A percentile compares a stretch with the other conserved stretches of the same genome.
Conservation (phyloP, 2,113 vertebrate species). For the Solenodon paradoxus region DNA sequence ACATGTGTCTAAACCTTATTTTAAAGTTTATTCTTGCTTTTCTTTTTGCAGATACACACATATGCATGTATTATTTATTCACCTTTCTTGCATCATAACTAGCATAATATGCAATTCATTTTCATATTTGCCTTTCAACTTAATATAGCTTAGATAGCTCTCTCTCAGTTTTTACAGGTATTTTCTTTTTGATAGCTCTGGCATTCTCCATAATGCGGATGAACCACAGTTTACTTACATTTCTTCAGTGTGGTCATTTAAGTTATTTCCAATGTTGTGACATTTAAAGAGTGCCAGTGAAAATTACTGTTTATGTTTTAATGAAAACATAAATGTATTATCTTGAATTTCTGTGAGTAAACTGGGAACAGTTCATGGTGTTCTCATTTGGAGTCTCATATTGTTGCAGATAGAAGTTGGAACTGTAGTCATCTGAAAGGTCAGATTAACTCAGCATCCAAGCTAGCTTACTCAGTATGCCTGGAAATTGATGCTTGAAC, state of each 20-base stretch:
- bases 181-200: neutral
- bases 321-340: neutral
- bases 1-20: neutral
- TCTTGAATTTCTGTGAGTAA: neutral
- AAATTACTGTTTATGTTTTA: conserved; percentile 6
- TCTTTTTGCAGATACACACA: neutral
- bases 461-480: neutral
- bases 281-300: neutral
- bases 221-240: neutral
- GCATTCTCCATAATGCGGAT: neutral
- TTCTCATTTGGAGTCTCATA: neutral
- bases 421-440: neutral
- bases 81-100: neutral
- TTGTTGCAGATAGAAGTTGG: neutral
- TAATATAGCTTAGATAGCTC: neutral
- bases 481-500: neutral
- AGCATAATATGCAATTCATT: neutral
- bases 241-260: neutral
- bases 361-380: neutral
- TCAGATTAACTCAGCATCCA: neutral
- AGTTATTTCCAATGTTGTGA: neutral
- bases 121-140: neutral
- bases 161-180: neutral
- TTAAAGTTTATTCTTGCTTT: neutral
- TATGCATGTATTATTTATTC: neutral